Evolutionary conservation across 1,140 invertebrate genomes (phyloP).

Genomic region (Drosophila novamexicana): DNA sequence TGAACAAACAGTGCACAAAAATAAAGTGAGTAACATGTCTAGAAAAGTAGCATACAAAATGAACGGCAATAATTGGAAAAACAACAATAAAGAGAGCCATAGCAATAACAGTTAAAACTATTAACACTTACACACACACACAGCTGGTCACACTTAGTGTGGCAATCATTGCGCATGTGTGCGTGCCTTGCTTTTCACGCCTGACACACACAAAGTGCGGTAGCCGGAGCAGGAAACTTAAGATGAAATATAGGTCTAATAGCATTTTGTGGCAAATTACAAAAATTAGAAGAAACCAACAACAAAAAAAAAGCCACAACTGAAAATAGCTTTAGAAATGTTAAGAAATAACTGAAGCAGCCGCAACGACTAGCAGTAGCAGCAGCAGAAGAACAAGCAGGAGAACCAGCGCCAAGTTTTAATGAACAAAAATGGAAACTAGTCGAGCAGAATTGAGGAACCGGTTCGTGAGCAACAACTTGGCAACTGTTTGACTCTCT

Average conservation of each 20-base stretch:
- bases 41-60: constrained; percentile 39
- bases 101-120: constrained; percentile 72
- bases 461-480: constrained; percentile 71
- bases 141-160: constrained; percentile 21
- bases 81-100: constrained; percentile 27
- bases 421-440: constrained; percentile 74
- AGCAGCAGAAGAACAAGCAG: constrained; percentile 9
- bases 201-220: constrained; percentile 25
- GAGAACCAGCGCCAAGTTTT: constrained; percentile 60
- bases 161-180: constrained; percentile 72
- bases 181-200: constrained; percentile 70
- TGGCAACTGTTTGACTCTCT: constrained; percentile 26
- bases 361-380: background rate
- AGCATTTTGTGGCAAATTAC: constrained; percentile 59
- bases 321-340: constrained; percentile 40
- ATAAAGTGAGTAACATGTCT: constrained; percentile 44
- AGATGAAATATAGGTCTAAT: constrained; percentile 36
- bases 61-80: constrained; percentile 70
- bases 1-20: constrained; percentile 62
- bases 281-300: constrained; percentile 31
- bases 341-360: constrained; percentile 62
- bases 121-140: constrained; percentile 6
- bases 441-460: constrained; percentile 57
- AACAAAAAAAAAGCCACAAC: constrained; percentile 39
- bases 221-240: constrained; percentile 4